Evolutionary conservation across 2,888 invertebrate species (phyloP).

Genomic region (Acronicta leporina): DNA sequence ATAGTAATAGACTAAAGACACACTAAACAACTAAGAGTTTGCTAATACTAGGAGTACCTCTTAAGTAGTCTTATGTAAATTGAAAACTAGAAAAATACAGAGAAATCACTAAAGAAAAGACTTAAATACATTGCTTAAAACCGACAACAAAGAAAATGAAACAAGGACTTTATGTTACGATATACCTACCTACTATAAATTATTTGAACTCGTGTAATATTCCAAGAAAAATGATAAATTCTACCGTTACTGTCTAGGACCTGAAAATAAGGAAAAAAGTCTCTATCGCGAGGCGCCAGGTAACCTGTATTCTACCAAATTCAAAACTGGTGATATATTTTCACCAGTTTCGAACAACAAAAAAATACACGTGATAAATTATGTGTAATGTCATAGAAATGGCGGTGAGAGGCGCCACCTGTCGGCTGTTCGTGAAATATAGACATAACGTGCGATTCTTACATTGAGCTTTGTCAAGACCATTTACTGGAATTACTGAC

Average conservation of each 20-base stretch:
- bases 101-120: background rate
- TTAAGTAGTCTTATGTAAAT: background rate
- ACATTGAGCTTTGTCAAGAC: slow-evolving; percentile 23
- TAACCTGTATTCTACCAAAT: slow-evolving; percentile 35
- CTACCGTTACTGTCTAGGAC: slow-evolving; percentile 38
- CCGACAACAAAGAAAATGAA: background rate
- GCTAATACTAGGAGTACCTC: background rate
- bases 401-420: slow-evolving; percentile 49
- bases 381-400: slow-evolving; percentile 54
- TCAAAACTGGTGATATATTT: slow-evolving; percentile 32
- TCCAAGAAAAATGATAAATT: slow-evolving; percentile 31
- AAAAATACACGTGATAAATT: slow-evolving; percentile 50
- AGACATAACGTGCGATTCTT: slow-evolving; percentile 36
- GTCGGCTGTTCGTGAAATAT: slow-evolving; percentile 32
- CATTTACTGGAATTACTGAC: slow-evolving; percentile 38
- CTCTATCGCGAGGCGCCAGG: slow-evolving; percentile 26
- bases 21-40: background rate
- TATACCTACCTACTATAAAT: slow-evolving; percentile 25
- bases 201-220: slow-evolving; percentile 28
- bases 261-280: slow-evolving; percentile 29
- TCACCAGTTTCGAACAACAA: slow-evolving; percentile 48
- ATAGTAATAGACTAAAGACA: no score
- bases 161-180: slow-evolving; percentile 8
- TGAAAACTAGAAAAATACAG: background rate
- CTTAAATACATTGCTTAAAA: background rate